Percentiles rank a stretch among this genome's conserved stretches.
phyloP scores from a whole-genome alignment of 2,888 invertebrate species.

The Aspidiotus destructor region DNA sequence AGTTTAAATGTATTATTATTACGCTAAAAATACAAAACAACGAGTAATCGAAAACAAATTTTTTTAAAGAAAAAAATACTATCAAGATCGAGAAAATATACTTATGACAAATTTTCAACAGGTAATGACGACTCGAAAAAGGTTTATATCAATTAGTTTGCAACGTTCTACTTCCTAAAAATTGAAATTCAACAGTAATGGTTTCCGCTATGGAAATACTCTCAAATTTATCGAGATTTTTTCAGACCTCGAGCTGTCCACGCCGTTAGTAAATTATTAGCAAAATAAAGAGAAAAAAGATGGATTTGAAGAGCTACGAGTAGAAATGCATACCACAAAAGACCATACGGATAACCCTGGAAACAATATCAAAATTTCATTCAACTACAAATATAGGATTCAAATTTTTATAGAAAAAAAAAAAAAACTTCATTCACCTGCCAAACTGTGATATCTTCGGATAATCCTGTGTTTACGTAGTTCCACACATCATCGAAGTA shows the following conservation, averaged over 20 bases:
- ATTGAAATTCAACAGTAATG: too few relatives aligned
- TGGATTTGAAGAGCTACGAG: constrained; percentile 80
- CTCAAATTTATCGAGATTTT: constrained; percentile 53
- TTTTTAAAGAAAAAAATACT: not conserved
- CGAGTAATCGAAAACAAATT: not conserved
- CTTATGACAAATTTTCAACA: too few relatives aligned
- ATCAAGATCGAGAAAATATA: too few relatives aligned
- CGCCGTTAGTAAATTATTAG: constrained; percentile 67
- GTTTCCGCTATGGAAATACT: not conserved
- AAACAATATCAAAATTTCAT: constrained; percentile 39
- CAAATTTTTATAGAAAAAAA: constrained; percentile 18
- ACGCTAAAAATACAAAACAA: not conserved
- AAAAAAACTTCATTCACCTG: constrained; percentile 49
- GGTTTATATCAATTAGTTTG: too few relatives aligned
- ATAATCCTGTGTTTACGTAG: constrained; percentile 61
- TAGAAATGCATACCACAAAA: constrained; percentile 87
- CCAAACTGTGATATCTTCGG: constrained; percentile 65
- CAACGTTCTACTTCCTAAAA: too few relatives aligned
- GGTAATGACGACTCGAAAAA: too few relatives aligned
- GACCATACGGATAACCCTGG: constrained; percentile 79
- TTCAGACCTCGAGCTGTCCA: constrained; percentile 69
- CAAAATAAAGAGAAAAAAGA: constrained; percentile 73
- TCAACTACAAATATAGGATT: not conserved
- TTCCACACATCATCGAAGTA: constrained; percentile 76
- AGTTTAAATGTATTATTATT: not conserved